A percentile compares a stretch with the other conserved stretches of the same genome.
These are phyloP conservation scores for Sebastiscus tertius DNA, from an alignment of 2,797 vertebrate species.

Conservation along the genomic window DNA sequence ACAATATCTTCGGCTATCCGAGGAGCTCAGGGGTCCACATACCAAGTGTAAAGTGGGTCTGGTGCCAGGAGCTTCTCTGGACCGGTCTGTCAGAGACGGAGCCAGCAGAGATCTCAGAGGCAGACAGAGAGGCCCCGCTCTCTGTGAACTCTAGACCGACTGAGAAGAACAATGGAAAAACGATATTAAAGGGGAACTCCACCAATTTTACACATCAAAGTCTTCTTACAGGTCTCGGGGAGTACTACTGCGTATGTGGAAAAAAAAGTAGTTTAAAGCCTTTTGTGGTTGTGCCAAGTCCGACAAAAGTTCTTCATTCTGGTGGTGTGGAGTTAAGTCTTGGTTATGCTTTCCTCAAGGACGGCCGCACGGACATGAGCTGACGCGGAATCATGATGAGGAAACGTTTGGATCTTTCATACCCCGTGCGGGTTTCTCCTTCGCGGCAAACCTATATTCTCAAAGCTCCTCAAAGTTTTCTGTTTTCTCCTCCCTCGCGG, in stretches of 20 bases:
- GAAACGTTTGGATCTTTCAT: too few relatives aligned
- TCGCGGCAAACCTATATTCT: too few relatives aligned
- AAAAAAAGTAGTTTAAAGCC: background rate
- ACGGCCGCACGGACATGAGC: too few relatives aligned
- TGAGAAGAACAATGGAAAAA: background rate
- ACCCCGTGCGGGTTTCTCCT: too few relatives aligned
- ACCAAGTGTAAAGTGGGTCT: slow-evolving; percentile 30
- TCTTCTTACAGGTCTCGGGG: background rate
- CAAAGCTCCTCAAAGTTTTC: too few relatives aligned
- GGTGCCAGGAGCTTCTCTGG: slow-evolving; percentile 53
- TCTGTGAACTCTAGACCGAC: slow-evolving; percentile 17
- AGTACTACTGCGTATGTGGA: background rate
- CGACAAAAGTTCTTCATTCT: background rate
- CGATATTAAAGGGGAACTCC: background rate
- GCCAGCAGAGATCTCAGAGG: slow-evolving; percentile 42
- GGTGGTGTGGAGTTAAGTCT: too few relatives aligned
- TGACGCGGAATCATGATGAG: too few relatives aligned
- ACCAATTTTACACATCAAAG: background rate
- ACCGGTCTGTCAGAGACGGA: slow-evolving; percentile 21
- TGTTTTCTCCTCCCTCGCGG: too few relatives aligned
- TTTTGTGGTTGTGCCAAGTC: background rate
- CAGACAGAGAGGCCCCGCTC: slow-evolving; percentile 45
- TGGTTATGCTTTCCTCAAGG: too few relatives aligned
- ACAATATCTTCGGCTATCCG: slow-evolving; percentile 46
- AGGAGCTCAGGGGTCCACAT: slow-evolving; percentile 29